phyloP scores from a whole-genome alignment of 2,113 vertebrate genomes.

The Tenebrosternarchus preto region DNA sequence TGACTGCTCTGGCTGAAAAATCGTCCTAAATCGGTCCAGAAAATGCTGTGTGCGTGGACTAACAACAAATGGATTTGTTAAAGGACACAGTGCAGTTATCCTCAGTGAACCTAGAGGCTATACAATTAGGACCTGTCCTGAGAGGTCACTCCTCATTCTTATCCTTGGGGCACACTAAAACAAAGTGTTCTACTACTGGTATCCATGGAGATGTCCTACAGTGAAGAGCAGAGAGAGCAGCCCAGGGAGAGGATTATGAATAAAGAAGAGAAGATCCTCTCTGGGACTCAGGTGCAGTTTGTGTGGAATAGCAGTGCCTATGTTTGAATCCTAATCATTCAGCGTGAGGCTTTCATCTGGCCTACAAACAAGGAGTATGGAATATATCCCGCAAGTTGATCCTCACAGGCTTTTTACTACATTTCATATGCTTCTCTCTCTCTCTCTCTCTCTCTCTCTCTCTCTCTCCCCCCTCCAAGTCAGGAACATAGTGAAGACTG shows the following conservation, averaged over 20 bases:
- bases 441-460: too few relatives aligned
- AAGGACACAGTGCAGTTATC: conserved; percentile 7
- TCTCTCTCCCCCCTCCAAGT: too few relatives aligned
- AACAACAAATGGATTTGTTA: neutral
- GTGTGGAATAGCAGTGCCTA: neutral
- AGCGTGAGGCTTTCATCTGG: neutral
- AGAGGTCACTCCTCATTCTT: conserved; percentile 13
- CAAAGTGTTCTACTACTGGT: neutral
- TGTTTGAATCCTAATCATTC: neutral
- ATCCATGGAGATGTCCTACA: conserved; percentile 22
- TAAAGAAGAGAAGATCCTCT: neutral
- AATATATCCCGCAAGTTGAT: neutral
- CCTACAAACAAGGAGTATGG: neutral
- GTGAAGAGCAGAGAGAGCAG: neutral
- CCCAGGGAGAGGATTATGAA: conserved; percentile 4
- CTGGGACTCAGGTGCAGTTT: neutral
- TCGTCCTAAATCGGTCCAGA: neutral
- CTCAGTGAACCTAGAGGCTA: conserved; percentile 1
- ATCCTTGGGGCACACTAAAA: conserved; percentile 11
- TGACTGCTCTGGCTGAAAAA: neutral
- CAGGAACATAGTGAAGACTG: too few relatives aligned
- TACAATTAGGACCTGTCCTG: conserved; percentile 30
- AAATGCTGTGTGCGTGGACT: neutral
- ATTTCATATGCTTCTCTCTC: neutral
- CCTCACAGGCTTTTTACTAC: neutral